A percentile compares a stretch with the other conserved stretches of the same genome.
Conservation (phyloP, 2,888 invertebrate species). For the Cataglyphis rosenhaueri region DNA sequence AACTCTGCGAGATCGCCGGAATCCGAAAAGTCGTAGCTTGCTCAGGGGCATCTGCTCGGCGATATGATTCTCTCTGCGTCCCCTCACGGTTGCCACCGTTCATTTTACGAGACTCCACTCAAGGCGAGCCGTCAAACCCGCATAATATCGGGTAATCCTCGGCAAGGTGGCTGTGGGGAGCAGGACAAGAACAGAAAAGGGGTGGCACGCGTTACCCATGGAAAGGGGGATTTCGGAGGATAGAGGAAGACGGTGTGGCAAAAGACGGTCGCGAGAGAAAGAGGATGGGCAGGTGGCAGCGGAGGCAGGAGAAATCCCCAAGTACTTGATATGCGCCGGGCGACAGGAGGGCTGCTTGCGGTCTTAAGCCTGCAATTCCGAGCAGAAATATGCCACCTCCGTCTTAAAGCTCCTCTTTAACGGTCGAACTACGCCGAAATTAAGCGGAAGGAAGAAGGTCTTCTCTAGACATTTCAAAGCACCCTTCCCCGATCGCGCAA, state of each 20-base stretch:
- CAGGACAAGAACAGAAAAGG: conserved; percentile 51
- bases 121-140: conserved; percentile 78
- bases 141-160: conserved; percentile 82
- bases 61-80: conserved; percentile 34
- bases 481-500: conserved; percentile 12
- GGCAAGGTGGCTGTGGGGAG: conserved; percentile 67
- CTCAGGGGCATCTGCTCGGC: conserved; percentile 62
- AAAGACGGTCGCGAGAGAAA: conserved; percentile 39
- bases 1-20: conserved; percentile 51
- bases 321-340: conserved; percentile 82
- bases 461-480: not conserved
- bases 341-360: conserved; percentile 76
- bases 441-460: conserved; percentile 74
- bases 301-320: conserved; percentile 63
- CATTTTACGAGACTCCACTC: conserved; percentile 80
- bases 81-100: conserved; percentile 64
- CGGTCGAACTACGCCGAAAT: conserved; percentile 79
- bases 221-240: conserved; percentile 62
- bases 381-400: conserved; percentile 80
- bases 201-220: conserved; percentile 60
- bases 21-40: conserved; percentile 38
- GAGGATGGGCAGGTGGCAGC: conserved; percentile 28
- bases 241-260: conserved; percentile 5
- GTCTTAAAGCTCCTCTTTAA: conserved; percentile 79
- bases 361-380: conserved; percentile 82